phyloP scores from a whole-genome alignment of 2,797 vertebrate genomes.

The Gobio occitaniae region DNA sequence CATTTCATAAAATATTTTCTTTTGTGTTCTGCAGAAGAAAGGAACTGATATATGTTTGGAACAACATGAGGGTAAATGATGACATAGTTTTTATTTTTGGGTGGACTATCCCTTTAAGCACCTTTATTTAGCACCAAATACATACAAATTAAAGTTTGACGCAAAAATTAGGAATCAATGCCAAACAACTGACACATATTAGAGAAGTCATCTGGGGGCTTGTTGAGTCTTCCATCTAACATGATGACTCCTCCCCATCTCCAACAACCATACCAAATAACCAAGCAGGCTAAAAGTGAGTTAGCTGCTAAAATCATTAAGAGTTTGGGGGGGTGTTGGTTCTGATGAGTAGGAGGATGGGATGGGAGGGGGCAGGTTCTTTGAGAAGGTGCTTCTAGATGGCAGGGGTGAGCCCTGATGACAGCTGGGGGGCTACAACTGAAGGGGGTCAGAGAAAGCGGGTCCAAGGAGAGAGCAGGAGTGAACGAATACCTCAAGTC shows the following conservation, averaged over 20 bases:
- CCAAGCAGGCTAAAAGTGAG: slow-evolving; percentile 4
- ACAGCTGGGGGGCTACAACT: slow-evolving; percentile 74
- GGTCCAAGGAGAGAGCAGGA: slow-evolving; percentile 29
- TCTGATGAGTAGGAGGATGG: slow-evolving; percentile 73
- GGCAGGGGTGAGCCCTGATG: slow-evolving; percentile 71
- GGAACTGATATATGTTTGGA: neutral
- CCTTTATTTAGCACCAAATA: neutral
- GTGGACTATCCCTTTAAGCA: neutral
- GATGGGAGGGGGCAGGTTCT: slow-evolving; percentile 23
- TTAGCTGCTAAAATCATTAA: slow-evolving; percentile 65
- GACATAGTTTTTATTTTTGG: neutral
- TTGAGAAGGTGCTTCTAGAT: slow-evolving; percentile 68
- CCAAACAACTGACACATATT: neutral
- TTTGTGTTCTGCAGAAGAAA: neutral
- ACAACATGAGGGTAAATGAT: neutral
- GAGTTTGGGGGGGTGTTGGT: slow-evolving; percentile 64
- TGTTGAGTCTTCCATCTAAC: neutral
- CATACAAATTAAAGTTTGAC: neutral
- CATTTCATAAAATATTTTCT: neutral
- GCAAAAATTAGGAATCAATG: neutral
- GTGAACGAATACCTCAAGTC: slow-evolving; percentile 68
- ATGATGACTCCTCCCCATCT: neutral
- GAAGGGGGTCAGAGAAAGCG: slow-evolving; percentile 73
- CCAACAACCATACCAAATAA: neutral
- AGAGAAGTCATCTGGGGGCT: neutral